phyloP scores from a whole-genome alignment of 2,113 vertebrate species.

The Litocranius walleri region DNA sequence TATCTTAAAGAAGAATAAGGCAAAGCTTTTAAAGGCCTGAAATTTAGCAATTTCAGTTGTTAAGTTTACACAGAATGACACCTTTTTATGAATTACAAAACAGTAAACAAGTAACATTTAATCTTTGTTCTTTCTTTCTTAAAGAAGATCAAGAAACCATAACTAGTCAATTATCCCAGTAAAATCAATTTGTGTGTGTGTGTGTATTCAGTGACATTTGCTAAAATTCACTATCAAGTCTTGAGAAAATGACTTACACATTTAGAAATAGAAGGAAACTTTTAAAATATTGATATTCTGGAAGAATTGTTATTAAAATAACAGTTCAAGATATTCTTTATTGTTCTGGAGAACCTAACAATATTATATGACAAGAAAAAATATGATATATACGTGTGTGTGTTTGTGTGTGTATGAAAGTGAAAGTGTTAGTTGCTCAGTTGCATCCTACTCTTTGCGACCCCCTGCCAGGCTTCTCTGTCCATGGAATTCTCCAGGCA shows the following conservation, averaged over 20 bases:
- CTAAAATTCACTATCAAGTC: not conserved
- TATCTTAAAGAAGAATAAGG: not conserved
- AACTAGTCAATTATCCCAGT: not conserved
- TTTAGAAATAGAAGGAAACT: not conserved
- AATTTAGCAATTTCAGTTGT: not conserved
- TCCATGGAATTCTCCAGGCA: not conserved
- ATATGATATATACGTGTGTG: not conserved
- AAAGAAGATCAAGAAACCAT: not conserved
- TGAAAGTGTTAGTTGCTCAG: not conserved
- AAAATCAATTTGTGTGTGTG: not conserved
- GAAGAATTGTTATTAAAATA: not conserved
- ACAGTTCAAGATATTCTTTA: not conserved
- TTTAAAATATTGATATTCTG: not conserved
- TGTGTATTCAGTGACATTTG: not conserved
- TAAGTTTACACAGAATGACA: not conserved
- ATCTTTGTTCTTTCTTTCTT: not conserved
- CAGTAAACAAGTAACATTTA: not conserved
- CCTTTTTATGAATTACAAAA: not conserved
- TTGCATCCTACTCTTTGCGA: not conserved
- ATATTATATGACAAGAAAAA: not conserved
- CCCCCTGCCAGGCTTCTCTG: not conserved
- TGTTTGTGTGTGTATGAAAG: not conserved
- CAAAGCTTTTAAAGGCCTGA: not conserved
- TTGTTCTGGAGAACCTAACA: not conserved
- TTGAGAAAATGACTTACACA: not conserved